Evolutionary conservation across 2,797 vertebrate genomes (phyloP).

Genomic region (Buphagus erythrorhynchus): DNA sequence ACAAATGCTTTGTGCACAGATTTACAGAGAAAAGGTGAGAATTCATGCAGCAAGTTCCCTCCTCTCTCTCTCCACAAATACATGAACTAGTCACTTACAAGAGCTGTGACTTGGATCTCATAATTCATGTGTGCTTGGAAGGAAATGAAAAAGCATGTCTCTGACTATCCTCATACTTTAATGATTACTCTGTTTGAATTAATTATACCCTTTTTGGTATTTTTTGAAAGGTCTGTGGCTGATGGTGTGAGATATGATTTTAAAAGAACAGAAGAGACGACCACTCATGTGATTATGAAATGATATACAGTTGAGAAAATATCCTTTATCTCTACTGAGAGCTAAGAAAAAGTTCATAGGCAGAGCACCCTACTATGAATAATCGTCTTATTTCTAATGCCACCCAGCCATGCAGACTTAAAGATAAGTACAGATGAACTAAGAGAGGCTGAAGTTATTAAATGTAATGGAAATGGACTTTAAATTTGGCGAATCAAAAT

Average conservation of each 20-base stretch:
- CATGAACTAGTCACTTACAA: not conserved
- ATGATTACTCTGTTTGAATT: constrained; percentile 30
- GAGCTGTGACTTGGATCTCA: not conserved
- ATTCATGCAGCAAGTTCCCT: not conserved
- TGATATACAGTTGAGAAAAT: constrained; percentile 26
- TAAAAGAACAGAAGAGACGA: not conserved
- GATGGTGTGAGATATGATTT: constrained; percentile 27
- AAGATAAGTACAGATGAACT: constrained; percentile 62
- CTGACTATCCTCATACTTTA: not conserved
- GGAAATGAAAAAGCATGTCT: not conserved
- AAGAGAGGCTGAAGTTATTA: constrained; percentile 61
- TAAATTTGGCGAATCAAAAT: constrained; percentile 59
- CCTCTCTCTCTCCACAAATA: not conserved
- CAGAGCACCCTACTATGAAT: constrained; percentile 55
- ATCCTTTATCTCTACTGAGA: constrained; percentile 21
- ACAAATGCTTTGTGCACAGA: not conserved
- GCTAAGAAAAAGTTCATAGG: constrained; percentile 24
- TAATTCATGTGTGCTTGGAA: not conserved
- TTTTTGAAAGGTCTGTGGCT: not conserved
- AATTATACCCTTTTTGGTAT: constrained; percentile 10
- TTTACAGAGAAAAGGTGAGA: not conserved
- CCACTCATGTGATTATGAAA: constrained; percentile 8
- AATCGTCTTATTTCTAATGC: constrained; percentile 65
- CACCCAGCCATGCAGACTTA: constrained; percentile 59
- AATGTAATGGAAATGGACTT: constrained; percentile 58